Conservation (phyloP, 2,113 vertebrate genomes). For the Perccottus glenii region DNA sequence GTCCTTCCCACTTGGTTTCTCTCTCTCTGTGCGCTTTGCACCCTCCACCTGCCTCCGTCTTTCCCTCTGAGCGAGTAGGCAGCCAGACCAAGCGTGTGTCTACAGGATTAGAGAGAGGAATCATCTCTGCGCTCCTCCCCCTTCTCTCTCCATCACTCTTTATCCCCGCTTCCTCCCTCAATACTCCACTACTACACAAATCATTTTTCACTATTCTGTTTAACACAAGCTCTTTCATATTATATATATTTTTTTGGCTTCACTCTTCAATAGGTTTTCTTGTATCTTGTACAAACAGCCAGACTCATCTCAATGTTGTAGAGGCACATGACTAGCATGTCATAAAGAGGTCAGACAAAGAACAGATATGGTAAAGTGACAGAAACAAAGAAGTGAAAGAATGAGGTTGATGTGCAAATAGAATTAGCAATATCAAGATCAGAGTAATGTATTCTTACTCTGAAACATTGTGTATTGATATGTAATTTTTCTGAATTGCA, state of each 20-base stretch:
- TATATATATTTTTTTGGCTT: conserved; percentile 17
- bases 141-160: conserved; percentile 64
- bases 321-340: conserved; percentile 17
- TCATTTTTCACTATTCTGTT: conserved; percentile 15
- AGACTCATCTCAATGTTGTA: neutral
- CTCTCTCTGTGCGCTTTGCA: conserved; percentile 24
- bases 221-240: too few species aligned
- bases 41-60: conserved; percentile 66
- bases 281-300: neutral
- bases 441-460: conserved; percentile 22
- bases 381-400: conserved; percentile 26
- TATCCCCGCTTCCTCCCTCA: conserved; percentile 43
- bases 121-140: conserved; percentile 75
- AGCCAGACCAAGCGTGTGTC: conserved; percentile 74
- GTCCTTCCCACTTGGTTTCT: conserved; percentile 42
- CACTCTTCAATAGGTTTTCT: neutral
- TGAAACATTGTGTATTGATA: too few species aligned
- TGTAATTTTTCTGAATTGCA: too few species aligned
- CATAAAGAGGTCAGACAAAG: conserved; percentile 20
- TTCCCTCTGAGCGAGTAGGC: conserved; percentile 62
- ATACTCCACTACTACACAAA: conserved; percentile 28
- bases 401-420: conserved; percentile 16
- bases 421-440: conserved; percentile 45
- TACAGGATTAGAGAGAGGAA: conserved; percentile 79
- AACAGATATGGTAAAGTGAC: conserved; percentile 20